Percentiles rank a stretch among this genome's conserved stretches.
phyloP scores from a whole-genome alignment of 2,797 vertebrate species.

The Ctenochaetus hawaiiensis region DNA sequence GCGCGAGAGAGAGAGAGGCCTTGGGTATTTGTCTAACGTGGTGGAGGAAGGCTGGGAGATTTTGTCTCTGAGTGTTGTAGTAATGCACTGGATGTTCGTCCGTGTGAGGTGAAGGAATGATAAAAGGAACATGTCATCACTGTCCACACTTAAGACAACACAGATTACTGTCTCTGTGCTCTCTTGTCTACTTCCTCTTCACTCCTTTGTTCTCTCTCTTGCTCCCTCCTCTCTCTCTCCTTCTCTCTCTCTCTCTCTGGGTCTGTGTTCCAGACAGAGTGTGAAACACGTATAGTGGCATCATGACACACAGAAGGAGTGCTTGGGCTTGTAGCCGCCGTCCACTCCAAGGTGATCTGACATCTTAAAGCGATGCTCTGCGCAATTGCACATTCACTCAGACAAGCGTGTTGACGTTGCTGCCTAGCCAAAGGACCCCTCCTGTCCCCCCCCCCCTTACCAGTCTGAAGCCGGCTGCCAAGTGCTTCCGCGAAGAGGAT shows the following conservation, averaged over 20 bases:
- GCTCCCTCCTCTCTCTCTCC: not conserved
- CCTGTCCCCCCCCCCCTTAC: conserved; percentile 31
- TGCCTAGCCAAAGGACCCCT: conserved; percentile 66
- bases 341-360: conserved; percentile 80
- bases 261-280: conserved; percentile 53
- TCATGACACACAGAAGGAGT: conserved; percentile 58
- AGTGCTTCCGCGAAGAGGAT: conserved; percentile 76
- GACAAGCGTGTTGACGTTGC: conserved; percentile 73
- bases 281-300: conserved; percentile 60
- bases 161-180: conserved; percentile 40
- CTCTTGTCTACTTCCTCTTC: conserved; percentile 33
- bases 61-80: conserved; percentile 37
- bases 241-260: conserved; percentile 13
- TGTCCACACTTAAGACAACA: conserved; percentile 27
- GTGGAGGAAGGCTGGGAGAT: conserved; percentile 25
- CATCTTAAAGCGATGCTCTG: conserved; percentile 78
- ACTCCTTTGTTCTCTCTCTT: conserved; percentile 42
- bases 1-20: conserved; percentile 17
- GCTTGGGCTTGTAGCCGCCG: conserved; percentile 67
- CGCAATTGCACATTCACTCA: conserved; percentile 75
- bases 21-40: conserved; percentile 51
- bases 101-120: conserved; percentile 20
- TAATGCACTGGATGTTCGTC: conserved; percentile 32
- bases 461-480: conserved; percentile 73
- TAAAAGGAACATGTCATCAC: conserved; percentile 56